Evolutionary conservation across 2,888 invertebrate genomes (phyloP).

Genomic region (Drosophila austrosaltans): DNA sequence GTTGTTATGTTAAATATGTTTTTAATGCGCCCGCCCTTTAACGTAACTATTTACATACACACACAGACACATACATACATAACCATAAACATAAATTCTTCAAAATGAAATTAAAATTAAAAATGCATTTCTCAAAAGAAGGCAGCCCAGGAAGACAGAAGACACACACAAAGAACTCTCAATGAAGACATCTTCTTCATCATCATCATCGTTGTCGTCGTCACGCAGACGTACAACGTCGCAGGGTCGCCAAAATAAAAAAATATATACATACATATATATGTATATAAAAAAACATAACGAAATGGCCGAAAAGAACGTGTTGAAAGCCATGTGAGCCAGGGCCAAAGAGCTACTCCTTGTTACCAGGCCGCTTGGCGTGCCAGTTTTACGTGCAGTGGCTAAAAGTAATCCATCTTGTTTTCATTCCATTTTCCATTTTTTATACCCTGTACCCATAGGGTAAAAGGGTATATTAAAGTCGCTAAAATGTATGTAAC

Average conservation of each 20-base stretch:
- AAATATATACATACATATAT: too few species aligned
- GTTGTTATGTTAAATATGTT: constrained; percentile 54
- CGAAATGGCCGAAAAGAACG: constrained; percentile 67
- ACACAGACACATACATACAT: not conserved
- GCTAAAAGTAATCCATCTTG: constrained; percentile 80
- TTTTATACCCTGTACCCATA: too few species aligned
- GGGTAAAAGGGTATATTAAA: too few species aligned
- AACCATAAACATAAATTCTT: not conserved
- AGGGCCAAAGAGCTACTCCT: constrained; percentile 44
- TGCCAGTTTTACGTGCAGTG: constrained; percentile 80
- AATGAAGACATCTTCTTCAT: constrained; percentile 69
- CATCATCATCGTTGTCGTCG: constrained; percentile 48
- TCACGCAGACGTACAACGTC: constrained; percentile 56
- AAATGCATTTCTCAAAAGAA: constrained; percentile 62
- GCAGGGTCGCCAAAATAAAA: constrained; percentile 39
- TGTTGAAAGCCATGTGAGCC: constrained; percentile 76
- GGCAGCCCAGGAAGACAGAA: constrained; percentile 30
- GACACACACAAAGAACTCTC: constrained; percentile 35
- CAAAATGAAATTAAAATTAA: constrained; percentile 69
- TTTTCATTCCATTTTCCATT: constrained; percentile 39
- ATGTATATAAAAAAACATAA: too few species aligned
- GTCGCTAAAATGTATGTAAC: too few species aligned
- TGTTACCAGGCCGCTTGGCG: constrained; percentile 59
- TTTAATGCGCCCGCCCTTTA: constrained; percentile 55
- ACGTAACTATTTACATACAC: constrained; percentile 35